Conservation (phyloP, 1,140 invertebrate genomes). For the Nomia melanderi region DNA sequence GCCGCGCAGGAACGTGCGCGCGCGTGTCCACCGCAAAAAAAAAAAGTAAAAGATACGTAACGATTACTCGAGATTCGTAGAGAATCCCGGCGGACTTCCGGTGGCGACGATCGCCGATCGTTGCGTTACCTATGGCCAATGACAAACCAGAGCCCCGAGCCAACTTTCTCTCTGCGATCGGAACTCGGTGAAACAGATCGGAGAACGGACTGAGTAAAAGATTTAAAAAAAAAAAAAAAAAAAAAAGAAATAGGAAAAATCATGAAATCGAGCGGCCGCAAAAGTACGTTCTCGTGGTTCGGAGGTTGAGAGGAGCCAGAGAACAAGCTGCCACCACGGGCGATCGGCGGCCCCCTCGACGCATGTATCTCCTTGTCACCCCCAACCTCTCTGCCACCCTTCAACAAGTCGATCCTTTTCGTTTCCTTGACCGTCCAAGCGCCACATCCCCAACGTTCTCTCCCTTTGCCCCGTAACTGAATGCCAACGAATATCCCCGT, state of each 20-base stretch:
- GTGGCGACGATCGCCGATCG: constrained; percentile 50
- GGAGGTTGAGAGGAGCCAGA: constrained; percentile 2
- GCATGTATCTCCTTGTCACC: constrained; percentile 36
- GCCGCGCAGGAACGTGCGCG: constrained; percentile 49
- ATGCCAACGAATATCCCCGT: too few relatives aligned
- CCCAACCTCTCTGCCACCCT: constrained; percentile 54
- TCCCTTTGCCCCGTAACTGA: too few relatives aligned
- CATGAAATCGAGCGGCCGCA: constrained; percentile 36
- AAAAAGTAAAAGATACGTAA: too few relatives aligned
- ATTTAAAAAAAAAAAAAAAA: too few relatives aligned
- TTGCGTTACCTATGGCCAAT: constrained; percentile 78
- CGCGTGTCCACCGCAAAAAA: constrained; percentile 64
- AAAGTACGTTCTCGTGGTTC: constrained; percentile 2
- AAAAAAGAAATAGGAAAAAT: not conserved
- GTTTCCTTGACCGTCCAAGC: too few relatives aligned
- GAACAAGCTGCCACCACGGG: constrained; percentile 28
- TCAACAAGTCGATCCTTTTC: not conserved
- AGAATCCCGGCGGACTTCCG: constrained; percentile 32
- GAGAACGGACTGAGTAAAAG: not conserved
- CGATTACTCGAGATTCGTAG: constrained; percentile 19
- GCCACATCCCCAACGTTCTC: too few relatives aligned
- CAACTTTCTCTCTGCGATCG: constrained; percentile 67
- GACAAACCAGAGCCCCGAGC: constrained; percentile 82
- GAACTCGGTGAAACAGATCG: constrained; percentile 20
- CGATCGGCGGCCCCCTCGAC: constrained; percentile 40